phyloP scores from a whole-genome alignment of 2,113 vertebrate species.

The Gasterosteus aculeatus region DNA sequence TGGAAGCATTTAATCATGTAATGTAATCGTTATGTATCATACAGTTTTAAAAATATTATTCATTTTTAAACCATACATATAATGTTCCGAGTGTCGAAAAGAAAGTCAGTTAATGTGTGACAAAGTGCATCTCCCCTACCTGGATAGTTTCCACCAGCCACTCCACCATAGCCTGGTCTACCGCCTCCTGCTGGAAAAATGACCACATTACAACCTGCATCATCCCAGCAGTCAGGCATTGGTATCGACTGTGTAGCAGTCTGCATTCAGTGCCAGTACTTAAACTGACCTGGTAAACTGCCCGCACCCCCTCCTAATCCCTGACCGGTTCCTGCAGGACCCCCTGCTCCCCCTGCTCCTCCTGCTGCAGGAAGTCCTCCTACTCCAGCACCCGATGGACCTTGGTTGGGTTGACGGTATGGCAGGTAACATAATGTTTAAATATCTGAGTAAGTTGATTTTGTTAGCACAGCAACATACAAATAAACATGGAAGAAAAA shows the following conservation, averaged over 20 bases:
- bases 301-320: constrained; percentile 59
- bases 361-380: constrained; percentile 44
- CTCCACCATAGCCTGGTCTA: constrained; percentile 55
- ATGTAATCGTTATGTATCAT: background rate
- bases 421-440: background rate
- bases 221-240: background rate
- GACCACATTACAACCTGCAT: constrained; percentile 35
- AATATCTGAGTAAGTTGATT: background rate
- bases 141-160: constrained; percentile 55
- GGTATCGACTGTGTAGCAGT: background rate
- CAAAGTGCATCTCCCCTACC: constrained; percentile 42
- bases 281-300: constrained; percentile 58
- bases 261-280: background rate
- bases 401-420: background rate
- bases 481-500: background rate
- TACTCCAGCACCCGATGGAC: constrained; percentile 41
- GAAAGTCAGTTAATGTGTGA: background rate
- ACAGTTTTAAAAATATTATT: background rate
- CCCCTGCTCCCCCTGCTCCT: constrained; percentile 54
- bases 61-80: background rate
- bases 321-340: constrained; percentile 47
- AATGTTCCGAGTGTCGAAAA: background rate
- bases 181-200: constrained; percentile 59
- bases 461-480: background rate
- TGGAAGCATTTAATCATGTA: constrained; percentile 8